Evolutionary conservation across 2,113 vertebrate species (phyloP).

Genomic region (Tetrao urogallus): DNA sequence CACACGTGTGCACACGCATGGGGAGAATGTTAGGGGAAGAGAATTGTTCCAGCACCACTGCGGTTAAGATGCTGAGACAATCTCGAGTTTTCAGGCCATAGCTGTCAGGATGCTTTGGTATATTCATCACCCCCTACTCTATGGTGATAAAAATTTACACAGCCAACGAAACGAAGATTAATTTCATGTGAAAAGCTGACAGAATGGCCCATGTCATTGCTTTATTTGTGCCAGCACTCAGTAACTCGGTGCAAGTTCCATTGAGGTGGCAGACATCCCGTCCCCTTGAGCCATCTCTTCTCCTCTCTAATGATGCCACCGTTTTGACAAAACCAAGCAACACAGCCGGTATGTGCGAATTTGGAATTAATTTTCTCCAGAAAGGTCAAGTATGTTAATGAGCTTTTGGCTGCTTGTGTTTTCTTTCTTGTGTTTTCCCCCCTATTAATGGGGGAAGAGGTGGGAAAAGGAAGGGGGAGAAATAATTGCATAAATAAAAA

Average conservation of each 20-base stretch:
- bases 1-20: not conserved
- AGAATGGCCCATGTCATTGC: conserved; percentile 78
- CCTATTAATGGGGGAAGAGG: not conserved
- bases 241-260: conserved; percentile 73
- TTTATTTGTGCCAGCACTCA: conserved; percentile 76
- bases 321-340: conserved; percentile 81
- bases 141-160: conserved; percentile 77
- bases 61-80: conserved; percentile 65
- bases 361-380: conserved; percentile 82
- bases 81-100: conserved; percentile 65
- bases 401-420: conserved; percentile 65
- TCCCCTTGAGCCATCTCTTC: conserved; percentile 79
- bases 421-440: conserved; percentile 10
- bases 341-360: conserved; percentile 80
- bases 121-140: conserved; percentile 62
- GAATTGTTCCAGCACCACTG: conserved; percentile 50
- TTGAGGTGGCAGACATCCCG: conserved; percentile 80
- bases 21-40: not conserved
- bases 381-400: conserved; percentile 82
- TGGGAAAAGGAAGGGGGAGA: not conserved
- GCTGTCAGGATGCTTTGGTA: conserved; percentile 76
- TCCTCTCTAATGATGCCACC: conserved; percentile 80
- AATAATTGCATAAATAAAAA: conserved; percentile 12
- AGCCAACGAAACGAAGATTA: conserved; percentile 75
- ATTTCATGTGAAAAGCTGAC: conserved; percentile 82